These are phyloP conservation scores for Kryptolebias marmoratus DNA, from an alignment of 2,113 vertebrate genomes.

Conservation along the genomic window DNA sequence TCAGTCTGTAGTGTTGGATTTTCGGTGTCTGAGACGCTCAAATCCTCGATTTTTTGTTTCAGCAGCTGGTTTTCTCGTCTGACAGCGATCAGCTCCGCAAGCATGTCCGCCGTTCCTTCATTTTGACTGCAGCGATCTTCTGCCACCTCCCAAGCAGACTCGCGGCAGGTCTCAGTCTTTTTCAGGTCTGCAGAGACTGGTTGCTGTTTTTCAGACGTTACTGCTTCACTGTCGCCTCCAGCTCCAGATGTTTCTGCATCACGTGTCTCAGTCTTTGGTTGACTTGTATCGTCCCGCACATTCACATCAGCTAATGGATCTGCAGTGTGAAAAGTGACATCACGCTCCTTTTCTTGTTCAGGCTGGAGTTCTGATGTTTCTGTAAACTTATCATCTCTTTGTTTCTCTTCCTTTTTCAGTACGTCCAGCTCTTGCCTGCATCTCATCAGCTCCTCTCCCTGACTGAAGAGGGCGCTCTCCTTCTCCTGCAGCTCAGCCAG, in stretches of 20 bases:
- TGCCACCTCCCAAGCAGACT: constrained; percentile 6
- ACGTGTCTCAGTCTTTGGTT: background rate
- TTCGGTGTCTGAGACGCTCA: background rate
- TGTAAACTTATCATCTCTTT: background rate
- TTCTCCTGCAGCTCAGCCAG: constrained; percentile 78
- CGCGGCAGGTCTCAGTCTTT: background rate
- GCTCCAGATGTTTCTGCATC: constrained; percentile 9
- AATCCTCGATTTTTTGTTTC: constrained; percentile 45
- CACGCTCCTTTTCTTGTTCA: constrained; percentile 3
- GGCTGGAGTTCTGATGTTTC: background rate
- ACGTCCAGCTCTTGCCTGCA: constrained; percentile 56
- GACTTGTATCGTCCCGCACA: constrained; percentile 5
- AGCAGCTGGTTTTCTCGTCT: constrained; percentile 61
- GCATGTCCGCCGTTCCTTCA: background rate
- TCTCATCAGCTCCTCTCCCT: constrained; percentile 67
- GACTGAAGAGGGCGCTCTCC: constrained; percentile 69
- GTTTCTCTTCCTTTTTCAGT: constrained; percentile 31
- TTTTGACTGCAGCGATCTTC: constrained; percentile 6
- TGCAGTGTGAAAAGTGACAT: background rate
- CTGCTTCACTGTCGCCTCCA: background rate
- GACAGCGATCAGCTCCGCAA: constrained; percentile 48
- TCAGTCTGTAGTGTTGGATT: constrained; percentile 1
- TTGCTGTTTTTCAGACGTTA: background rate
- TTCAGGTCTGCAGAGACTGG: background rate
- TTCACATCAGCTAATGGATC: background rate